Evolutionary conservation across 2,888 invertebrate species (phyloP).

Genomic region (Orthosia cruda): DNA sequence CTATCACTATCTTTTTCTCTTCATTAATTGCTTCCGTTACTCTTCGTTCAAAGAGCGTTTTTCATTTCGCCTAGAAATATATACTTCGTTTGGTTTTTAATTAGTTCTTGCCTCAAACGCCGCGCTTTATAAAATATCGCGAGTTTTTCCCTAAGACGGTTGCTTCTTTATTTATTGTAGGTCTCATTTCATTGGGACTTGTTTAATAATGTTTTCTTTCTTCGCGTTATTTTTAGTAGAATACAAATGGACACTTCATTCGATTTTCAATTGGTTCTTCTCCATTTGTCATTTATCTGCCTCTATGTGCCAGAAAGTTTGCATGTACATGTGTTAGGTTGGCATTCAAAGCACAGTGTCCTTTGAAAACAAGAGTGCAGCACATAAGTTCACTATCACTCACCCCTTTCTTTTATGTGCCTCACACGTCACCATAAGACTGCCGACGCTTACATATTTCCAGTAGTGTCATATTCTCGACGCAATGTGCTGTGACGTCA

Average conservation of each 20-base stretch:
- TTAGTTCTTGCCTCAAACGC: constrained; percentile 48
- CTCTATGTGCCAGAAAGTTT: neutral
- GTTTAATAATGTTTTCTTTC: constrained; percentile 9
- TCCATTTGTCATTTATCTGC: neutral
- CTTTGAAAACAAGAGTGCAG: constrained; percentile 1
- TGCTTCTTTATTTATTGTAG: constrained; percentile 36
- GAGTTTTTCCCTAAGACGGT: constrained; percentile 2
- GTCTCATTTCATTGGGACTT: constrained; percentile 22
- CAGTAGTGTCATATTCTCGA: constrained; percentile 37
- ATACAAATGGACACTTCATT: neutral
- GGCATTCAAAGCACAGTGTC: constrained; percentile 14
- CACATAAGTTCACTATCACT: constrained; percentile 23
- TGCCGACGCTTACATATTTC: constrained; percentile 11
- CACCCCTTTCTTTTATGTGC: constrained; percentile 27
- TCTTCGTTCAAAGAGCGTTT: constrained; percentile 45
- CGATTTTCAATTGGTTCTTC: neutral
- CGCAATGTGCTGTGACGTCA: constrained; percentile 36
- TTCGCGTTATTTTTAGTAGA: neutral
- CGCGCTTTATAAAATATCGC: constrained; percentile 36
- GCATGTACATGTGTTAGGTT: neutral
- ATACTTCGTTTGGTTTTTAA: constrained; percentile 56
- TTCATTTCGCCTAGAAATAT: constrained; percentile 50
- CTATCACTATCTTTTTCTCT: constrained; percentile 20
- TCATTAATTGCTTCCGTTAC: constrained; percentile 61
- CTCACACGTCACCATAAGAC: constrained; percentile 16